phyloP scores from a whole-genome alignment of 2,797 vertebrate genomes.

The Falco cherrug region DNA sequence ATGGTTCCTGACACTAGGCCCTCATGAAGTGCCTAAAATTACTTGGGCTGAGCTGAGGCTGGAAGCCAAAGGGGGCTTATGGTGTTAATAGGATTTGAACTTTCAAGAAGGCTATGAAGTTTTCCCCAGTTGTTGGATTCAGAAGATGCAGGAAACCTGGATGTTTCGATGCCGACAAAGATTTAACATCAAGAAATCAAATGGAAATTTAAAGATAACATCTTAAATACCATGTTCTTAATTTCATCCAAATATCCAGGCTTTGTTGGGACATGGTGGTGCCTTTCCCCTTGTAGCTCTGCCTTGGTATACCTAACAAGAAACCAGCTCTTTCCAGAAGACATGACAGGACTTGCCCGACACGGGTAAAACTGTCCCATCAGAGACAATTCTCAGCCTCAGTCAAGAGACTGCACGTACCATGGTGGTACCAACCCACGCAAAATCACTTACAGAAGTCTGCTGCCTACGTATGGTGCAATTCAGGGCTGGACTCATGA shows the following conservation, averaged over 20 bases:
- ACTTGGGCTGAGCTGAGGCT: not conserved
- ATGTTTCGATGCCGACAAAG: not conserved
- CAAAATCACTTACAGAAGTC: not conserved
- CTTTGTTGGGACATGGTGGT: not conserved
- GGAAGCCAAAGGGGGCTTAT: not conserved
- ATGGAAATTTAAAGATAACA: not conserved
- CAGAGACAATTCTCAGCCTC: not conserved
- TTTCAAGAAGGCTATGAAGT: accelerated
- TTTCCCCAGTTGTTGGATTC: not conserved
- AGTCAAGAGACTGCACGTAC: not conserved
- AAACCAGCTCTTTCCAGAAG: not conserved
- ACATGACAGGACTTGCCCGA: not conserved
- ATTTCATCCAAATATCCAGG: not conserved
- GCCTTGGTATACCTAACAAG: not conserved
- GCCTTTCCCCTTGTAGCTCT: not conserved
- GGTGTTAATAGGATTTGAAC: accelerated
- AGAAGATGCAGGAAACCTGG: not conserved
- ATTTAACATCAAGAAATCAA: not conserved
- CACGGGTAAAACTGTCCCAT: not conserved
- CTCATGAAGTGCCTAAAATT: not conserved
- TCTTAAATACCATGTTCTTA: not conserved
- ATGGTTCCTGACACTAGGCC: not conserved
- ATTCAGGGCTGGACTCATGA: not conserved
- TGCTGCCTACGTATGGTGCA: not conserved
- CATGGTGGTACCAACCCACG: not conserved